Percentiles rank a stretch among this genome's conserved stretches.
Evolutionary conservation across 2,113 vertebrate species (phyloP).

Genomic region (Candoia aspera): DNA sequence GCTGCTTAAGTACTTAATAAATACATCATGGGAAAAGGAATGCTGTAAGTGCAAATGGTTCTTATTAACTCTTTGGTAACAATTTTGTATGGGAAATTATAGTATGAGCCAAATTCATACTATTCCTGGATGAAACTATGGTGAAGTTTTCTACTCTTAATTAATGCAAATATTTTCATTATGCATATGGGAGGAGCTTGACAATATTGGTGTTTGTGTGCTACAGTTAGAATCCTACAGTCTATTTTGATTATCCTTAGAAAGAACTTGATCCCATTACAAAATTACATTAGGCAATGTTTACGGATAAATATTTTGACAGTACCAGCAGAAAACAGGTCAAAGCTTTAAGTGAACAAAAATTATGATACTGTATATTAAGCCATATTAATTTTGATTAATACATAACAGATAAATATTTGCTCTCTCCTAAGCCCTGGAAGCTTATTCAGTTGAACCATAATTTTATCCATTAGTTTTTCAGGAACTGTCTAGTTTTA

Average conservation of each 20-base stretch:
- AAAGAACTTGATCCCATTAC: slow-evolving; percentile 22
- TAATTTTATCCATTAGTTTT: not conserved
- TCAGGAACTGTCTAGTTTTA: not conserved
- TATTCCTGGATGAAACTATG: not conserved
- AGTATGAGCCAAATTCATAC: not conserved
- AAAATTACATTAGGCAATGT: slow-evolving; percentile 24
- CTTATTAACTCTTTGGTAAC: not conserved
- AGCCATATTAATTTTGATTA: slow-evolving; percentile 14
- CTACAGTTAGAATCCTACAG: not conserved
- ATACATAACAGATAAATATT: slow-evolving; percentile 6
- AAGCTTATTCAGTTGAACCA: not conserved
- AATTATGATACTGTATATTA: not conserved
- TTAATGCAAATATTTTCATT: slow-evolving; percentile 30
- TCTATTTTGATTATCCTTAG: not conserved
- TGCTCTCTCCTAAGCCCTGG: not conserved
- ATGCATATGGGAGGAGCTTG: not conserved
- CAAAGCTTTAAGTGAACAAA: not conserved
- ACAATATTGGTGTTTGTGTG: slow-evolving; percentile 1
- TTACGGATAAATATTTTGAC: slow-evolving; percentile 41
- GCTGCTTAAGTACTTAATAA: not conserved
- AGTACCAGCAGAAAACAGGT: not conserved
- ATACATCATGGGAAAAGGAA: not conserved
- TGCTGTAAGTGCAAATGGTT: not conserved
- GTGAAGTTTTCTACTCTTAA: not conserved
- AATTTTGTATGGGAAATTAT: not conserved